phyloP scores from a whole-genome alignment of 1,140 invertebrate genomes.

The Frieseomelitta varia region DNA sequence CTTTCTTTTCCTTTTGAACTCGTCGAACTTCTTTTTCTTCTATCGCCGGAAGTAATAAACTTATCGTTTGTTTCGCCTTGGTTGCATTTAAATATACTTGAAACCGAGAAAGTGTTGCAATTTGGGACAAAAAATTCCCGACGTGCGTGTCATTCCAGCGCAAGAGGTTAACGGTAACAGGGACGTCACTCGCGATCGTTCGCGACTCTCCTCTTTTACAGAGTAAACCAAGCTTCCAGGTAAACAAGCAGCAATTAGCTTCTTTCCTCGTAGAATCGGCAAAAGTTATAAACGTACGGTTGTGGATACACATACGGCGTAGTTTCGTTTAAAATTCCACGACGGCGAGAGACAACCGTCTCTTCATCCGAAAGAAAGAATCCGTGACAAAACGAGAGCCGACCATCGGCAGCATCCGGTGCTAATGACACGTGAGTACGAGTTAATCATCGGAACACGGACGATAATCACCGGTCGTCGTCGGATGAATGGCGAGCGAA shows the following conservation, averaged over 20 bases:
- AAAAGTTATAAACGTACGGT: no score
- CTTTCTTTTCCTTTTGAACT: no score
- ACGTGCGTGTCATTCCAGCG: no score
- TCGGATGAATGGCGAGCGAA: slow-evolving; percentile 1
- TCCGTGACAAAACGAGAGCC: not conserved
- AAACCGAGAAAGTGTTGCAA: no score
- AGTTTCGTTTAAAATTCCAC: not conserved
- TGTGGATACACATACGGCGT: not conserved
- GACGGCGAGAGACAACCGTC: not conserved
- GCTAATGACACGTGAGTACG: slow-evolving; percentile 52
- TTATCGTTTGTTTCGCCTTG: no score
- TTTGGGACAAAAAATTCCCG: no score
- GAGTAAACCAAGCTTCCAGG: not conserved
- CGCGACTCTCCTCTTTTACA: not conserved
- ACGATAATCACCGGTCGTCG: slow-evolving; percentile 39
- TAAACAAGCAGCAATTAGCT: not conserved
- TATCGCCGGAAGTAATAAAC: no score
- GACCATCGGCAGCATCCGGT: slow-evolving; percentile 3
- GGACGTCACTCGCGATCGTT: no score
- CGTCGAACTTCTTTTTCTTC: no score
- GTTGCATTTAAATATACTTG: no score
- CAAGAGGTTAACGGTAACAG: not conserved
- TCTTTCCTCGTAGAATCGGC: not conserved
- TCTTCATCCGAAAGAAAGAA: not conserved
- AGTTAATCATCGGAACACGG: slow-evolving; percentile 45